A percentile compares a stretch with the other conserved stretches of the same genome.
Conservation (phyloP, 1,140 invertebrate genomes). For the Procambarus virginalis region DNA sequence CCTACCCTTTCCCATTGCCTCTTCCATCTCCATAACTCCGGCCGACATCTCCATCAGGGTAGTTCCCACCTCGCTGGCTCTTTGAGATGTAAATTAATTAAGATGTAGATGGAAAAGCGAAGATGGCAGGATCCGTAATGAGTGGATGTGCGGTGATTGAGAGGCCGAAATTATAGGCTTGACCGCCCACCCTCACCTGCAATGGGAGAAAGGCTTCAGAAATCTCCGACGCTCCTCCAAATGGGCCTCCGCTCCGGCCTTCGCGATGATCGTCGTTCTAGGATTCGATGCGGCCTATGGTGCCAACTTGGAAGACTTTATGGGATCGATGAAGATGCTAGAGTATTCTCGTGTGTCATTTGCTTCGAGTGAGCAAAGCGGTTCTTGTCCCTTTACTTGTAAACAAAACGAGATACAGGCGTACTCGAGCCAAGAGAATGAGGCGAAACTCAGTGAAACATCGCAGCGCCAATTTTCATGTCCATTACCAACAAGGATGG, state of each 20-base stretch:
- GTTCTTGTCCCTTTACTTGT: background rate
- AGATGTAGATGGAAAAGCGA: slow-evolving; percentile 34
- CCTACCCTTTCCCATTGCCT: background rate
- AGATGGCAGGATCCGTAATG: slow-evolving; percentile 13
- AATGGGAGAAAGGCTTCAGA: background rate
- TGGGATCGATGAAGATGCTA: background rate
- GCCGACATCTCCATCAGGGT: slow-evolving; percentile 10
- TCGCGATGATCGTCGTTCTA: background rate
- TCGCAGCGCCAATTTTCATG: background rate
- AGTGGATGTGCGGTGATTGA: slow-evolving; percentile 30
- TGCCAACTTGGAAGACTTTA: background rate
- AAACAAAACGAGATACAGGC: background rate
- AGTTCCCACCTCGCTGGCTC: slow-evolving; percentile 11
- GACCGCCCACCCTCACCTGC: slow-evolving; percentile 5
- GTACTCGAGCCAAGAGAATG: too few relatives aligned
- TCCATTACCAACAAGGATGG: slow-evolving; percentile 2
- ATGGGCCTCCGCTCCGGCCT: background rate
- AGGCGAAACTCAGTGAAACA: slow-evolving; percentile 12
- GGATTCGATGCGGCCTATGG: background rate
- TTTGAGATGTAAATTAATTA: slow-evolving; percentile 61
- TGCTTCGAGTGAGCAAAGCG: background rate
- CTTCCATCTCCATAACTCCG: slow-evolving; percentile 35
- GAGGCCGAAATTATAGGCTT: slow-evolving; percentile 41
- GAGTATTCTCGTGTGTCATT: background rate
- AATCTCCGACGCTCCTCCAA: background rate